Percentiles rank a stretch among this genome's conserved stretches.
phyloP scores from a whole-genome alignment of 2,797 vertebrate genomes.

The Paramormyrops hopkinsi region DNA sequence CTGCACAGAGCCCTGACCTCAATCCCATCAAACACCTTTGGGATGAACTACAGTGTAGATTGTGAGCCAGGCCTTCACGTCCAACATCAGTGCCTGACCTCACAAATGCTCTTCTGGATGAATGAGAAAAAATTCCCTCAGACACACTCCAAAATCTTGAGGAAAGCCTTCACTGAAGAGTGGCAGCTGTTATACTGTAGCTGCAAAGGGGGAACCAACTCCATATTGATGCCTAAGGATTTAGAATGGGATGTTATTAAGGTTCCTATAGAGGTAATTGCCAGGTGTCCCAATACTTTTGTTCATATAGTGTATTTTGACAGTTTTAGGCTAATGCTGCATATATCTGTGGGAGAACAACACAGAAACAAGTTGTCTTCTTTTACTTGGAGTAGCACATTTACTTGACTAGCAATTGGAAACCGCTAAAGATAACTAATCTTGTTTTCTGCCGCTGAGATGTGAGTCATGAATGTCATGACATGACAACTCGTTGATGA shows the following conservation, averaged over 20 bases:
- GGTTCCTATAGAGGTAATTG: not conserved
- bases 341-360: not conserved
- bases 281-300: not conserved
- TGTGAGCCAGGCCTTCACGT: not conserved
- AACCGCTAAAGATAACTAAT: not conserved
- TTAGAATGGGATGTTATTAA: not conserved
- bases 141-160: not conserved
- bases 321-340: not conserved
- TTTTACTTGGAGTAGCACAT: not conserved
- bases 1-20: not conserved
- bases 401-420: not conserved
- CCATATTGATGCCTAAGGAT: not conserved
- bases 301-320: not conserved
- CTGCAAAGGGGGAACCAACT: not conserved
- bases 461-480: not conserved
- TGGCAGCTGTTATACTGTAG: not conserved
- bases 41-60: not conserved
- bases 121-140: not conserved
- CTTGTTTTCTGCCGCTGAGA: not conserved
- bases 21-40: not conserved
- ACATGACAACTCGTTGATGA: not conserved
- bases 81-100: not conserved
- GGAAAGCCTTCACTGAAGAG: not conserved
- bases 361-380: not conserved
- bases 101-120: not conserved